Evolutionary conservation across 2,888 invertebrate genomes (phyloP).

Genomic region (Drosophila mayaguana): DNA sequence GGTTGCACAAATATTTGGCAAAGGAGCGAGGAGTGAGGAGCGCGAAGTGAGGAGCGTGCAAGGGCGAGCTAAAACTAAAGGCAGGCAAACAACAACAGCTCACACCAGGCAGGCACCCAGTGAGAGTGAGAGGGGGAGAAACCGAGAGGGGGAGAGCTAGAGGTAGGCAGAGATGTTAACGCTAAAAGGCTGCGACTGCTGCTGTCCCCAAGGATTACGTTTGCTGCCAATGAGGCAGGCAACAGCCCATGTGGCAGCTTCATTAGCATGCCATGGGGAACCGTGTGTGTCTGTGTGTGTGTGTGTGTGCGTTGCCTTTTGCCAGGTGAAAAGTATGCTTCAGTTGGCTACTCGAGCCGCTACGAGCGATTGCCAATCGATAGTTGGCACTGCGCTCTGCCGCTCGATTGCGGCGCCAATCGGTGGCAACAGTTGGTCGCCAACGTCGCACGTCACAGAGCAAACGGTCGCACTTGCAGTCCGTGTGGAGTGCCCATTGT

Average conservation of each 20-base stretch:
- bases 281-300: constrained; percentile 1
- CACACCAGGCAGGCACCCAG: constrained; percentile 9
- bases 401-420: constrained; percentile 35
- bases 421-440: constrained; percentile 73
- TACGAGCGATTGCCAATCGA: constrained; percentile 43
- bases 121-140: neutral
- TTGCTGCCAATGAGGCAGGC: constrained; percentile 11
- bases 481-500: neutral
- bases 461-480: constrained; percentile 37
- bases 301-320: constrained; percentile 8
- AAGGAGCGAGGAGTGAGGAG: neutral
- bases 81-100: constrained; percentile 27
- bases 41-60: neutral
- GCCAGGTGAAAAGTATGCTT: constrained; percentile 72
- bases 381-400: constrained; percentile 16
- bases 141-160: neutral
- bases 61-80: neutral
- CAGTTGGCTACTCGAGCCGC: constrained; percentile 42
- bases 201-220: constrained; percentile 66
- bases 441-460: constrained; percentile 43
- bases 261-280: constrained; percentile 64
- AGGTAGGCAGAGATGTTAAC: constrained; percentile 13
- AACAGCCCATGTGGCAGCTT: constrained; percentile 36
- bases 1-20: constrained; percentile 51
- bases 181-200: constrained; percentile 69